Evolutionary conservation across 2,797 vertebrate genomes (phyloP), one percentile per base, ranked within the genome.

Genomic region (Gallinago stenura): DNA sequence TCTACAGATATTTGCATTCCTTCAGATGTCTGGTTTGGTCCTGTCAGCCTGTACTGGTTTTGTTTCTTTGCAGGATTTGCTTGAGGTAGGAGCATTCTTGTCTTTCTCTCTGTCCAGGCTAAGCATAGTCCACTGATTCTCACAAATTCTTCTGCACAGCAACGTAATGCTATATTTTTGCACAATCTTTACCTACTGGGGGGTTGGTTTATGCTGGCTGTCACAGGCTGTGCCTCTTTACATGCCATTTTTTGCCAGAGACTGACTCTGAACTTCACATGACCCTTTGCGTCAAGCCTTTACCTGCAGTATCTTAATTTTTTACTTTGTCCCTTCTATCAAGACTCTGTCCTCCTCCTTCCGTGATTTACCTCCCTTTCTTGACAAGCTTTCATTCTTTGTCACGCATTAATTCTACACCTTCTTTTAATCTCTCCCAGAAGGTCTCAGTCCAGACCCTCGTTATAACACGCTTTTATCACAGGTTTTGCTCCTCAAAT

Each of bases 311-410:
- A 51, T 84, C 66, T 81, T 94, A 73, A 87, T 93, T 93, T 95
- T 96, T 95, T 8, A 89, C 77, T 94, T 89, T 66, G 83, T 79
- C 90, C 88, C 79, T 94, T 91, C 65, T 94, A 83, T 95, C 87
- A 95, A 90, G 87, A 76, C 61, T 53, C 66, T 79, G 85, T 92
- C 92, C 92, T 95, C 85, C 94, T 90, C 51, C 70, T 77, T 53
- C 73, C 35, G 9, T 87, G 86, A 96, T 92, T 95, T 96, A 92
- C 73, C 19, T 90, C 84, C 68, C 37, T 48, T 89, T 71, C 83
- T 56, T 70, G 82, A 94, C 65, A 93, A 91, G 75, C 72, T 78
- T 91, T 91, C 68, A 41, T 48, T 93, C 80, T 87, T 56, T 82
- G 54, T 79, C 90, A 82, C 2, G 5, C 88, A 79, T 87, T 90